Percentiles rank a stretch among this genome's conserved stretches.
Conservation (phyloP, 1,140 invertebrate species). For the Drosophila truncata region DNA sequence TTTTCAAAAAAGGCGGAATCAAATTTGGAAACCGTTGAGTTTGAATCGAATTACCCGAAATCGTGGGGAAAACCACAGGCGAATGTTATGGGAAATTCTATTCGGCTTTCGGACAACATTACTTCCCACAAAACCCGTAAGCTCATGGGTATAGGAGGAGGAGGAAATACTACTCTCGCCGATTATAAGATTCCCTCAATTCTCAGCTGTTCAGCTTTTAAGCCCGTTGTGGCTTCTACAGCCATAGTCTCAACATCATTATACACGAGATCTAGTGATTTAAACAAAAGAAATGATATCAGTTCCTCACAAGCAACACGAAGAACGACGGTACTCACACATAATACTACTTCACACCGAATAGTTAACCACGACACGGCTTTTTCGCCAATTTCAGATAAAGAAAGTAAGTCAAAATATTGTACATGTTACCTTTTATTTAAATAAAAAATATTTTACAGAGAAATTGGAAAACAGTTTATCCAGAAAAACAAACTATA, state of each 20-base stretch:
- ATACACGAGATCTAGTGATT: slow-evolving; percentile 63
- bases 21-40: slow-evolving; percentile 79
- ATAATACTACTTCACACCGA: slow-evolving; percentile 50
- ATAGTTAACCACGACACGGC: slow-evolving; percentile 11
- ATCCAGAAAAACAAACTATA: slow-evolving; percentile 2
- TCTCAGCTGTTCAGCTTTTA: slow-evolving; percentile 87
- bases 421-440: background rate
- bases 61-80: slow-evolving; percentile 87
- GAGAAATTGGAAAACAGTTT: slow-evolving; percentile 1
- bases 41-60: slow-evolving; percentile 87
- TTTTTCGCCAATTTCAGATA: slow-evolving; percentile 36
- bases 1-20: slow-evolving; percentile 41
- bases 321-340: slow-evolving; percentile 83
- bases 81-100: slow-evolving; percentile 16
- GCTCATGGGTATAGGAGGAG: slow-evolving; percentile 8
- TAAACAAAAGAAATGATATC: slow-evolving; percentile 46
- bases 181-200: slow-evolving; percentile 67
- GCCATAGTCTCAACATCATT: slow-evolving; percentile 65
- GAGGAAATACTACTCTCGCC: slow-evolving; percentile 2
- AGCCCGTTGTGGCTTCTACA: slow-evolving; percentile 86
- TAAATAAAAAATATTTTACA: background rate
- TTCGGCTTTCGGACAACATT: slow-evolving; percentile 10
- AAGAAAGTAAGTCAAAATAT: slow-evolving; percentile 24
- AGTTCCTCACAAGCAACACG: slow-evolving; percentile 84
- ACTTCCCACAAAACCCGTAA: slow-evolving; percentile 27